Conservation (phyloP, 2,888 invertebrate species). For the Notodonta ziczac region DNA sequence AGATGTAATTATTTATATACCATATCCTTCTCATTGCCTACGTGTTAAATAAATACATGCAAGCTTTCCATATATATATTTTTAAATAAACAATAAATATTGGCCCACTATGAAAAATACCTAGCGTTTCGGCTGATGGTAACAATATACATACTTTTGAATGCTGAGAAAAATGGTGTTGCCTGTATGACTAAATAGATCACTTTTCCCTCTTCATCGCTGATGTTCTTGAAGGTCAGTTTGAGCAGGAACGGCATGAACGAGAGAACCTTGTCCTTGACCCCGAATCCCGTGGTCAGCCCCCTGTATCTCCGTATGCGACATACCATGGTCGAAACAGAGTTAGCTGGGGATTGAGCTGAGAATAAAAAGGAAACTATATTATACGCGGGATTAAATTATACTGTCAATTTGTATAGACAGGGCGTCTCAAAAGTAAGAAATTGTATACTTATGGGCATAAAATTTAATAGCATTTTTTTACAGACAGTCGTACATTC, state of each 20-base stretch:
- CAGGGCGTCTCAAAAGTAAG: too few relatives aligned
- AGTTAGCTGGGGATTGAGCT: conserved; percentile 37
- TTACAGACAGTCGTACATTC: too few relatives aligned
- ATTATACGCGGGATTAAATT: background rate
- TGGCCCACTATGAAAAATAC: too few relatives aligned
- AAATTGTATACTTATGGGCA: too few relatives aligned
- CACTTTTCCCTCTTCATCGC: conserved; percentile 77
- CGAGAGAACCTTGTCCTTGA: conserved; percentile 83
- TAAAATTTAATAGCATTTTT: too few relatives aligned
- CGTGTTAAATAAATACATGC: too few relatives aligned
- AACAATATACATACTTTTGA: conserved; percentile 86
- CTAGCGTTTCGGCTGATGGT: too few relatives aligned
- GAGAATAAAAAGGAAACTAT: conserved; percentile 14
- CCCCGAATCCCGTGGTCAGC: conserved; percentile 84
- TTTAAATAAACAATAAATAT: too few relatives aligned
- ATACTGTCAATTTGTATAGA: too few relatives aligned
- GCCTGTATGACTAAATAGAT: conserved; percentile 89
- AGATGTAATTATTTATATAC: too few relatives aligned
- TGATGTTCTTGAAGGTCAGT: conserved; percentile 87
- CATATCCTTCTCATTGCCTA: too few relatives aligned
- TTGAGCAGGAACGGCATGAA: conserved; percentile 91
- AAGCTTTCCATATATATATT: too few relatives aligned
- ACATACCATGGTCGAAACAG: conserved; percentile 62
- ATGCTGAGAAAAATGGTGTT: conserved; percentile 89
- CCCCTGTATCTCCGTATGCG: conserved; percentile 87